Evolutionary conservation across 2,797 vertebrate species (phyloP), one percentile per base, ranked within the genome.

Genomic region (Neostethus bicornis): DNA sequence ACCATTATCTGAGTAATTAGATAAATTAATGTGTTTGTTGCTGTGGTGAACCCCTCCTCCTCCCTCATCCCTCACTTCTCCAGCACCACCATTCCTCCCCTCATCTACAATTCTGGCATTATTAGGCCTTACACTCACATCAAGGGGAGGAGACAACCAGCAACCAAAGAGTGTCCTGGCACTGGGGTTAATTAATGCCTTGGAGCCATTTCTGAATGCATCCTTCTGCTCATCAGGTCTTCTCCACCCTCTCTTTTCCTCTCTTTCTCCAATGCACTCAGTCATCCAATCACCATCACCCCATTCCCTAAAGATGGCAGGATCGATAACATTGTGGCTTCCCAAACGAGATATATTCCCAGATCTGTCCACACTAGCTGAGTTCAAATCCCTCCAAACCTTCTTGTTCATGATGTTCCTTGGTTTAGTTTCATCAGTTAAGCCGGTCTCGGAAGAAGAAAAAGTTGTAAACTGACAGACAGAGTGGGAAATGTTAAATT

Each of bases 321-420:
- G 74, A 84, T 90, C 85, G 75, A 91, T 91, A 88, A 81, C 71
- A 80, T 69, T 78, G 83, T 85, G 67, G 75, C 83, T 70, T 65
- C 37, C 80, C 59, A 81, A 82, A 81, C 73, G 55, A 79, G 66
- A 79, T 85, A 70, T 81, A 84, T 83, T 75, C 79, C 65, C 62
- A 51, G 60, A 59, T 64, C 72, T 67, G 70, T 73, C 51, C 78
- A 55, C 17, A 20, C 61, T 63, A 72, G 13, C 61, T 38, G 75
- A 70, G 53, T 64, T 61, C 55, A 70, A 61, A 66, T 68, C 68
- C 59, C 49, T 62, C 66, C 32, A 11, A 52, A 47, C 34, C 55
- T 35, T 14, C 43, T 32, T 58, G 26, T n/a, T 39, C 53, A 9
- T 53, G 24, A 23, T 66, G 28, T 20, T 38, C 44, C 16, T 48